Evolutionary conservation across 2,797 vertebrate genomes (phyloP), one percentile per base, ranked within the genome.

Genomic region (Danionella dracula): DNA sequence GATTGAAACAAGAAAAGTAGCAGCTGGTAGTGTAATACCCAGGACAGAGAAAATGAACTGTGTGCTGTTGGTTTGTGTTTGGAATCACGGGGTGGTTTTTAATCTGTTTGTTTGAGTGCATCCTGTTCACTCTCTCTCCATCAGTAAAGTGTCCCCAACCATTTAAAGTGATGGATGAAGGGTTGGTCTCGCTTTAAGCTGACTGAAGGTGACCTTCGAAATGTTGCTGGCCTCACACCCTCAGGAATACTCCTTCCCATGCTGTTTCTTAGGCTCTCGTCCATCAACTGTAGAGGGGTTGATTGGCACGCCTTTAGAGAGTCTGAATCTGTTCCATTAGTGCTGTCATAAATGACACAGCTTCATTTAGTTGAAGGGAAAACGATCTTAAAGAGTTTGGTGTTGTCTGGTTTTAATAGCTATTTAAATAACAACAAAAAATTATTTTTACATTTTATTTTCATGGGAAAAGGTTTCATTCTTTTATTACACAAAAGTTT

Each of bases 201-300:
- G 50, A 19, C 23, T 37, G 13, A 23, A 61, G 51, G 62, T 60
- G 63, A 68, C 70, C 67, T 73, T 70, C 64, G 60, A 27, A 59
- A 62, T 57, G 54, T 19, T 1, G n/a, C 29, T 66, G 56, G 62
- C 45, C 56, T 37, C 54, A 40, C 20, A 32, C 38, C 48, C 44
- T 69, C 19, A 48, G 23, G 27, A 41, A 54, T 16, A n/a, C 61
- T 27, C 20, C 29, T 38, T 16, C 16, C 1, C 41, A 48, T 13
- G 8, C 35, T 20, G 20, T 38, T 15, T 1, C 13, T 32, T 15
- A 0, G 29, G 27, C 50, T 29, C 4, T 10, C 1, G 20, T 23
- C 17, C 46, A 7, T n/a, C 31, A 27, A 19, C 45, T 44, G 16
- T 21, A 35, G 63, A 55, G 70, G 41, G 62, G 48, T 38, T 73